Evolutionary conservation across 2,113 vertebrate genomes (phyloP).

Genomic region (Ochotona princeps): DNA sequence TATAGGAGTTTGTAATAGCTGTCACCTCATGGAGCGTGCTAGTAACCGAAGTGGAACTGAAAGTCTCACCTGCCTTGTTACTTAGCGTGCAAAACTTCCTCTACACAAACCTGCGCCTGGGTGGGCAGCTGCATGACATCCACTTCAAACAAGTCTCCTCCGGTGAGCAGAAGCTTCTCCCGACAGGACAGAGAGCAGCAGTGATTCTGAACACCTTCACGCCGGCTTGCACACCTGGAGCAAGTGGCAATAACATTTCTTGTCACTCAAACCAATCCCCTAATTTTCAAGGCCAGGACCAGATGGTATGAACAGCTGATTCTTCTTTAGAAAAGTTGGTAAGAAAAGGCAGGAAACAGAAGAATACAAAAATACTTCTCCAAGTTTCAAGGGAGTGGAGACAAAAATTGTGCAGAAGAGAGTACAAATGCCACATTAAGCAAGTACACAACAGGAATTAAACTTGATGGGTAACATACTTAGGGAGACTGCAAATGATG

Average conservation of each 20-base stretch:
- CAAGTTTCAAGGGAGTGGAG: conserved; percentile 53
- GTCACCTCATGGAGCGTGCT: neutral
- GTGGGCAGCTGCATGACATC: neutral
- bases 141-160: neutral
- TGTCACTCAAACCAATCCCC: conserved; percentile 32
- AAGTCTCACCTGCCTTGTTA: neutral
- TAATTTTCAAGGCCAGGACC: conserved; percentile 57
- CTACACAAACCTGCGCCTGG: neutral
- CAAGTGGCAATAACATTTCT: neutral
- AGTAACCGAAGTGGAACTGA: neutral
- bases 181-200: rapidly evolving
- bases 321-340: conserved; percentile 60
- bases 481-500: neutral
- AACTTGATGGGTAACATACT: too few relatives aligned
- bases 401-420: conserved; percentile 38
- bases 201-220: rapidly evolving
- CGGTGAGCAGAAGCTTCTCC: too few relatives aligned
- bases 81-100: too few relatives aligned
- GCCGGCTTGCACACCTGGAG: conserved; percentile 29
- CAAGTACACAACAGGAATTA: neutral
- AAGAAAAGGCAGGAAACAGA: conserved; percentile 75
- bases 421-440: neutral
- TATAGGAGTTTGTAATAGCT: neutral
- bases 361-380: conserved; percentile 76
- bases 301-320: conserved; percentile 80